phyloP scores from a whole-genome alignment of 2,888 invertebrate genomes.

The Ormyrus rosae region DNA sequence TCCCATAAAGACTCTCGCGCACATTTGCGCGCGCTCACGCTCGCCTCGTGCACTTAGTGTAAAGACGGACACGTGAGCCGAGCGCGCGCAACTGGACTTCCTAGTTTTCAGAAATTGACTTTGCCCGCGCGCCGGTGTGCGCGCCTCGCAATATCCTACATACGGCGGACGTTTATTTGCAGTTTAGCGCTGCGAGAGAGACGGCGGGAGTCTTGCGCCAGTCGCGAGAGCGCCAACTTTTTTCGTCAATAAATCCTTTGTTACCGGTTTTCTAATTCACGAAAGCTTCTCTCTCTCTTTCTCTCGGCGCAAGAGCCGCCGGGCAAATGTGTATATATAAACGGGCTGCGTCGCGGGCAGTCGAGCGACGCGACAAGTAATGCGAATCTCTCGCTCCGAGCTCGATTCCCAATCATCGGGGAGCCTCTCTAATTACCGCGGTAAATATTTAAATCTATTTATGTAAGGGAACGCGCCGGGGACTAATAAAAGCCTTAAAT shows the following conservation, averaged over 20 bases:
- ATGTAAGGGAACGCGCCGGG: slow-evolving; percentile 27
- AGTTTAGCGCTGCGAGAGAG: slow-evolving; percentile 10
- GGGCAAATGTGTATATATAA: no score
- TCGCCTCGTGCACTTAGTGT: slow-evolving; percentile 57
- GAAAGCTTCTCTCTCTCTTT: no score
- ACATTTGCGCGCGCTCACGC: slow-evolving; percentile 54
- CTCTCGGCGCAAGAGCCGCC: no score
- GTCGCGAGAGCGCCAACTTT: not conserved
- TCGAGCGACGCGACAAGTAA: slow-evolving; percentile 19
- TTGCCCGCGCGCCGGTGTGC: slow-evolving; percentile 31
- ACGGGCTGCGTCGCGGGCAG: no score
- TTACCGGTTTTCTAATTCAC: no score
- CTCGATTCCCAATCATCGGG: slow-evolving; percentile 5
- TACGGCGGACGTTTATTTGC: slow-evolving; percentile 23
- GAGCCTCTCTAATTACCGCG: slow-evolving; percentile 41
- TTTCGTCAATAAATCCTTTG: slow-evolving; percentile 18
- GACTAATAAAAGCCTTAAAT: slow-evolving; percentile 50
- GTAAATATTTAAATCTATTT: slow-evolving; percentile 45
- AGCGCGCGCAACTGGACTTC: slow-evolving; percentile 59
- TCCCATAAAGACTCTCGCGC: slow-evolving; percentile 63
- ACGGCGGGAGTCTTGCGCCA: not conserved
- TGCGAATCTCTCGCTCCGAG: not conserved
- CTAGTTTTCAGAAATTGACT: slow-evolving; percentile 64
- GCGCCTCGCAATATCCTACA: not conserved
- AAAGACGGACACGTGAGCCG: slow-evolving; percentile 46